A percentile compares a stretch with the other conserved stretches of the same genome.
phyloP scores from a whole-genome alignment of 2,113 vertebrate genomes.

The Nothocercus julius region DNA sequence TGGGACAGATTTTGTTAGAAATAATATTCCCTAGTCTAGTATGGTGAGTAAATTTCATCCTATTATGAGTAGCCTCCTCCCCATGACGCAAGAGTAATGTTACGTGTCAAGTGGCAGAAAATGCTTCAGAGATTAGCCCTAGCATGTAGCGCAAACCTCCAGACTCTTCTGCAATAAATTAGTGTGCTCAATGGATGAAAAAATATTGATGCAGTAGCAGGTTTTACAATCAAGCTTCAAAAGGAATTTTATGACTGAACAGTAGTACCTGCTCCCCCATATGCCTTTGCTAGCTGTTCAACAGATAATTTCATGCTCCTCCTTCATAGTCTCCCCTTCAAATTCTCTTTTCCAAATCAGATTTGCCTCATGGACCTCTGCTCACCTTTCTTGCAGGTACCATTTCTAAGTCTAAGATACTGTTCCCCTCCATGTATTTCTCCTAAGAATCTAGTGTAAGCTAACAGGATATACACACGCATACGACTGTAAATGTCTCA shows the following conservation, averaged over 20 bases:
- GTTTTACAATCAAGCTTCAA: constrained; percentile 54
- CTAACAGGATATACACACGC: not conserved
- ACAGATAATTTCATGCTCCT: not conserved
- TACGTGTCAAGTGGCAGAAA: constrained; percentile 30
- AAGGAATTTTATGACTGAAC: constrained; percentile 45
- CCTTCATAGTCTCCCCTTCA: not conserved
- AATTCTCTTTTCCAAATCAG: not conserved
- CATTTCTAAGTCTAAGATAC: not conserved
- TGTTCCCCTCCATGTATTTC: not conserved
- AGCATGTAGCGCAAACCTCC: constrained; percentile 49
- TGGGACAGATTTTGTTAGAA: constrained; percentile 10
- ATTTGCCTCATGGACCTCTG: accelerated
- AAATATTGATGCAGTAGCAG: constrained; percentile 23
- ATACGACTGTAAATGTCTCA: not conserved
- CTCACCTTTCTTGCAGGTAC: not conserved
- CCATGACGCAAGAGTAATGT: constrained; percentile 1
- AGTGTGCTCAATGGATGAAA: constrained; percentile 44
- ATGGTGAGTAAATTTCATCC: constrained; percentile 58
- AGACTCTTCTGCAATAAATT: constrained; percentile 51
- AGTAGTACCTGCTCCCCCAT: not conserved
- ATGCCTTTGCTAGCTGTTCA: not conserved
- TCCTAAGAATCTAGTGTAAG: constrained; percentile 16
- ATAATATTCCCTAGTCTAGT: constrained; percentile 39
- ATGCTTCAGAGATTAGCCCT: constrained; percentile 54
- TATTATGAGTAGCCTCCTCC: constrained; percentile 45